Conservation (phyloP, 2,888 invertebrate species). For the Phyto melanocephala region DNA sequence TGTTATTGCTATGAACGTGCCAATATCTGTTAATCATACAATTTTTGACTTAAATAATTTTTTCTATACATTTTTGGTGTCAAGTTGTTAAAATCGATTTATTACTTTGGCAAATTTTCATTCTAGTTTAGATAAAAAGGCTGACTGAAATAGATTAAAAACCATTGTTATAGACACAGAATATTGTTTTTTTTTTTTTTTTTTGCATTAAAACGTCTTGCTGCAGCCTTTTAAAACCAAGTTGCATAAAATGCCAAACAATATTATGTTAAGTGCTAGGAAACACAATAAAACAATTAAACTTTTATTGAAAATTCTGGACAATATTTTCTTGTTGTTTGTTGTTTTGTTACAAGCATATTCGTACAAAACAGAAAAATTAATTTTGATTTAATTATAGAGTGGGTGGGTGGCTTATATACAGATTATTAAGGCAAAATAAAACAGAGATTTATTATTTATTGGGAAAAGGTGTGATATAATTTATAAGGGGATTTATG, state of each 20-base stretch:
- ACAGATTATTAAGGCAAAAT: slow-evolving; percentile 5
- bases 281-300: slow-evolving; percentile 52
- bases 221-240: not conserved
- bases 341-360: not conserved
- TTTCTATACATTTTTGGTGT: slow-evolving; percentile 48
- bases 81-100: slow-evolving; percentile 65
- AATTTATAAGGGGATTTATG: slow-evolving; percentile 23
- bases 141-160: slow-evolving; percentile 15
- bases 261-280: slow-evolving; percentile 25
- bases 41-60: not conserved
- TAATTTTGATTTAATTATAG: not conserved
- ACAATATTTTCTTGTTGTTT: not conserved
- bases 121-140: slow-evolving; percentile 21
- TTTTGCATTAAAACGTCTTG: not conserved
- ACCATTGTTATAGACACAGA: slow-evolving; percentile 29
- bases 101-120: slow-evolving; percentile 60
- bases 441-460: not conserved
- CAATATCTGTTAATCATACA: slow-evolving; percentile 56
- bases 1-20: slow-evolving; percentile 49
- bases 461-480: slow-evolving; percentile 8
- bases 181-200: slow-evolving; percentile 14
- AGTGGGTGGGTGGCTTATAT: slow-evolving; percentile 17
- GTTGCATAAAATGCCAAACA: slow-evolving; percentile 33
- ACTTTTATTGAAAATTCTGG: not conserved
- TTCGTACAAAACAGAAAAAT: not conserved